Conservation (phyloP, 1,140 invertebrate species). For the Lerema accius region DNA sequence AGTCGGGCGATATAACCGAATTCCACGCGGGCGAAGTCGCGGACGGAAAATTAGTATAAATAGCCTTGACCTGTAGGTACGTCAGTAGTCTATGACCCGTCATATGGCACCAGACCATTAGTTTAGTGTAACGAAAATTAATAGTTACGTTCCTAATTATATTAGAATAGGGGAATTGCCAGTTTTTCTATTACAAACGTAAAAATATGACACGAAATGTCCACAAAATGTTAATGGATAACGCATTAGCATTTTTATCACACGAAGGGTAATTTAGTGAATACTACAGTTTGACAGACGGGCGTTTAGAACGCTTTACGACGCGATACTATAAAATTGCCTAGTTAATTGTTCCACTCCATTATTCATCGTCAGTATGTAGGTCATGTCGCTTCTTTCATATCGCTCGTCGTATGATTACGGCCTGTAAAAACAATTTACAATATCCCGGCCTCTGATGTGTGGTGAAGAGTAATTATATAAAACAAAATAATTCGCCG, state of each 20-base stretch:
- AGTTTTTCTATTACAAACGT: background rate
- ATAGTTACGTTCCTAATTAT: background rate
- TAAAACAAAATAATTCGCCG: background rate
- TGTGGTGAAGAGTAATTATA: background rate
- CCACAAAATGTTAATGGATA: background rate
- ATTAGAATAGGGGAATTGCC: background rate
- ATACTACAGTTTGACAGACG: background rate
- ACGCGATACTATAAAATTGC: slow-evolving; percentile 30
- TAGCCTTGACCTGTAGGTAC: too few relatives aligned
- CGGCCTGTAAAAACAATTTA: slow-evolving; percentile 3
- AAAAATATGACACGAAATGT: background rate
- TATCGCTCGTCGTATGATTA: background rate
- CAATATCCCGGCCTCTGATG: background rate
- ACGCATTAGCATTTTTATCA: background rate
- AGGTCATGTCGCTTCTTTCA: slow-evolving; percentile 21
- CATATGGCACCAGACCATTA: background rate
- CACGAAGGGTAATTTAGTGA: background rate
- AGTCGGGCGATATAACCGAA: too few relatives aligned
- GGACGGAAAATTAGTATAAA: too few relatives aligned
- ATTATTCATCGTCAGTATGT: slow-evolving; percentile 36
- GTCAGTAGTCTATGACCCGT: too few relatives aligned
- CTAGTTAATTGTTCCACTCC: slow-evolving; percentile 36
- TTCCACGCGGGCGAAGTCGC: slow-evolving; percentile 11
- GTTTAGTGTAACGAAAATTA: background rate
- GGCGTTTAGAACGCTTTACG: background rate